phyloP scores from a whole-genome alignment of 2,113 vertebrate species.

The Nasalis larvatus region DNA sequence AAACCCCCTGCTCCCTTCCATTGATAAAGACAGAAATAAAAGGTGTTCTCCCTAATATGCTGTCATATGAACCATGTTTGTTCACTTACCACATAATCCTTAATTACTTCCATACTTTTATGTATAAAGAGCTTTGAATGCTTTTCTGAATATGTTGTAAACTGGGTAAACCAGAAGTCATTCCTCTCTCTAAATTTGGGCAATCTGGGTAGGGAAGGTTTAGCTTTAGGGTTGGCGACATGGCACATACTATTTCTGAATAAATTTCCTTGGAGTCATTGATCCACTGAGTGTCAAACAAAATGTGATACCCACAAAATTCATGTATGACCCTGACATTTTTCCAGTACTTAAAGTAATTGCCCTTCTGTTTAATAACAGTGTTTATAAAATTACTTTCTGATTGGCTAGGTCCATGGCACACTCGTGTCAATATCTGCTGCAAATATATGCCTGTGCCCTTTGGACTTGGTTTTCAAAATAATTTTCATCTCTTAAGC shows the following conservation, averaged over 20 bases:
- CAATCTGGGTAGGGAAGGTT: conserved; percentile 56
- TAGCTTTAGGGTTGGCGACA: conserved; percentile 75
- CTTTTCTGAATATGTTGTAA: conserved; percentile 79
- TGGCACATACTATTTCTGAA: conserved; percentile 80
- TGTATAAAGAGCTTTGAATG: conserved; percentile 80
- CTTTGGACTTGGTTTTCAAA: conserved; percentile 82
- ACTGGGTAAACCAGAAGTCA: conserved; percentile 77
- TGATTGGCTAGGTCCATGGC: conserved; percentile 86
- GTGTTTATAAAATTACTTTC: conserved; percentile 89
- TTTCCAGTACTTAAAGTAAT: conserved; percentile 88
- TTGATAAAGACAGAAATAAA: conserved; percentile 81
- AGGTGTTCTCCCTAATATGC: conserved; percentile 75
- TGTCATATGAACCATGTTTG: conserved; percentile 79
- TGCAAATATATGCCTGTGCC: conserved; percentile 75
- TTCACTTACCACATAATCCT: conserved; percentile 82
- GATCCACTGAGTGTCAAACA: conserved; percentile 85
- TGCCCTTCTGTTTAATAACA: conserved; percentile 89
- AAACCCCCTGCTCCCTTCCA: conserved; percentile 80
- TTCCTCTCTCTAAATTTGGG: conserved; percentile 72
- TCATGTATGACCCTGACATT: conserved; percentile 85
- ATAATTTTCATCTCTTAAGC: conserved; percentile 84
- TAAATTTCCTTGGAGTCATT: conserved; percentile 85
- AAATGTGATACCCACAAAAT: conserved; percentile 85
- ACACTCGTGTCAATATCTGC: conserved; percentile 84
- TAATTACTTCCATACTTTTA: conserved; percentile 83